Evolutionary conservation across 2,888 invertebrate genomes (phyloP).

Genomic region (Dorcus parallelipipedus): DNA sequence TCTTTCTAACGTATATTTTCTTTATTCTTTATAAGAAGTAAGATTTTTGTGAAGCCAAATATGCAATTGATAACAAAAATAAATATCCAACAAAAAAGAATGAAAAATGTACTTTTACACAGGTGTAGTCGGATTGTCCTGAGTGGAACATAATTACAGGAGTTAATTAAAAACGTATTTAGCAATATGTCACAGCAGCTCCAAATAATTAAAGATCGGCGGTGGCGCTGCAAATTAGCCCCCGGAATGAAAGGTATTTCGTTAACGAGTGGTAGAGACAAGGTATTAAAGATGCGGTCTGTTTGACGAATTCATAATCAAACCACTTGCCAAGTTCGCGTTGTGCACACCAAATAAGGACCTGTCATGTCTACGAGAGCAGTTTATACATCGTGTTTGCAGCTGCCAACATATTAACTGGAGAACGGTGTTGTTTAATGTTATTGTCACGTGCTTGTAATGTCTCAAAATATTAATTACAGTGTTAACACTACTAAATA

Average conservation of each 20-base stretch:
- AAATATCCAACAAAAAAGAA: too few species aligned
- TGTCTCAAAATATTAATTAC: too few species aligned
- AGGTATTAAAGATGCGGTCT: slow-evolving; percentile 31
- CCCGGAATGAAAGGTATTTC: background rate
- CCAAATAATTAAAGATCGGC: slow-evolving; percentile 28
- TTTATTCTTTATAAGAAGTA: too few species aligned
- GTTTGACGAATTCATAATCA: slow-evolving; percentile 29
- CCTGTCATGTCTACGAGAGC: slow-evolving; percentile 13
- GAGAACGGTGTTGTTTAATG: background rate
- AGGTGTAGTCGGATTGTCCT: too few species aligned
- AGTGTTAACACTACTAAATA: too few species aligned
- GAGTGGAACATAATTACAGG: too few species aligned
- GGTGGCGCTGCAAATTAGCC: slow-evolving; percentile 15
- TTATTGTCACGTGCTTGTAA: too few species aligned
- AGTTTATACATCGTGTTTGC: slow-evolving; percentile 5
- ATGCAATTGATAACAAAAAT: too few species aligned
- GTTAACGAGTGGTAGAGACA: slow-evolving; percentile 22
- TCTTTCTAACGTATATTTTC: too few species aligned
- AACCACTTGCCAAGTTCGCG: slow-evolving; percentile 19
- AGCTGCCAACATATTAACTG: background rate
- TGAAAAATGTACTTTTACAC: too few species aligned
- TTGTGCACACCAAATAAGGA: slow-evolving; percentile 19
- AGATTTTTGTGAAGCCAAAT: too few species aligned
- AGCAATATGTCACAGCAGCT: slow-evolving; percentile 8
- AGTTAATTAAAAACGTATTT: background rate